Evolutionary conservation across 2,113 vertebrate species (phyloP).

Genomic region (Neotoma lepida): DNA sequence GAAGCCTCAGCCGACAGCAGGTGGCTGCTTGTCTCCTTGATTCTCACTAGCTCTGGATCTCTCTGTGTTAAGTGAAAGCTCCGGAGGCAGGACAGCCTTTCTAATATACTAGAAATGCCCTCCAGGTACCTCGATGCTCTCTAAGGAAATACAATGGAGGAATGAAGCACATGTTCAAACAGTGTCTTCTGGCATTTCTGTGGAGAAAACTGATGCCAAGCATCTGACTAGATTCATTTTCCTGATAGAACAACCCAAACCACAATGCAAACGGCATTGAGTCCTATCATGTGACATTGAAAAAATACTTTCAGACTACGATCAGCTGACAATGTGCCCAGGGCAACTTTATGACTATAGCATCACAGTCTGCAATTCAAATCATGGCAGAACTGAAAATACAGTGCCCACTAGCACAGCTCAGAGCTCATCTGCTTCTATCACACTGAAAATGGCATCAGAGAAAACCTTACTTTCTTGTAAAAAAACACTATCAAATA

Average conservation of each 20-base stretch:
- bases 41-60: background rate
- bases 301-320: slow-evolving; percentile 42
- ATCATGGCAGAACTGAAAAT: slow-evolving; percentile 45
- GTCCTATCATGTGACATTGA: background rate
- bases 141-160: background rate
- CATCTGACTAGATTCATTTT: slow-evolving; percentile 55
- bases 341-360: slow-evolving; percentile 57
- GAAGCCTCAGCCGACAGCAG: background rate
- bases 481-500: slow-evolving; percentile 69
- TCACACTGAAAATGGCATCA: slow-evolving; percentile 56
- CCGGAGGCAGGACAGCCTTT: background rate
- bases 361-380: slow-evolving; percentile 39
- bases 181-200: slow-evolving; percentile 31
- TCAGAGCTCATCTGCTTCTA: slow-evolving; percentile 28
- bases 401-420: background rate
- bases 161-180: slow-evolving; percentile 2
- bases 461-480: slow-evolving; percentile 50
- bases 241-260: slow-evolving; percentile 38
- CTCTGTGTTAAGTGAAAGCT: background rate
- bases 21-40: rapidly evolving
- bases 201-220: slow-evolving; percentile 33
- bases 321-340: slow-evolving; percentile 43
- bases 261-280: slow-evolving; percentile 67
- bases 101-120: background rate
- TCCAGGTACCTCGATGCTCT: background rate